Conservation (phyloP, 1,140 invertebrate genomes). For the Rhagoletis zephyria region DNA sequence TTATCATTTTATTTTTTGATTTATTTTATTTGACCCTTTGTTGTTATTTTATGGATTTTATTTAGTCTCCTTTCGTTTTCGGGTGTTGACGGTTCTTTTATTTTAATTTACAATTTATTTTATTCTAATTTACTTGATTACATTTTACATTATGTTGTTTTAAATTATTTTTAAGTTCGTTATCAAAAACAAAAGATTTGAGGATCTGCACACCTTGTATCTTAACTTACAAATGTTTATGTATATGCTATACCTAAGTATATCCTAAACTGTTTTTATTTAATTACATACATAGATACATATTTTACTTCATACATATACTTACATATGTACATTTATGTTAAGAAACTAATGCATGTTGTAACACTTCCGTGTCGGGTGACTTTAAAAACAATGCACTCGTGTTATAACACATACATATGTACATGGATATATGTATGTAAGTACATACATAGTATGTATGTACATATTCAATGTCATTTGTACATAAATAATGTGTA, state of each 20-base stretch:
- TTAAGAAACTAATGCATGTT: slow-evolving; percentile 20
- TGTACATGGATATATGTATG: neutral
- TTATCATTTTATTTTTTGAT: too few relatives aligned
- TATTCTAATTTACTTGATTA: neutral
- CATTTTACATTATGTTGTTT: neutral
- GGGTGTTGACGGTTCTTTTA: too few relatives aligned
- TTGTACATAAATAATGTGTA: neutral
- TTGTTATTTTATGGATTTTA: too few relatives aligned
- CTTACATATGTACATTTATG: too few relatives aligned
- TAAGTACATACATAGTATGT: neutral
- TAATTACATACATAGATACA: too few relatives aligned
- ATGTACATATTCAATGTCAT: slow-evolving; percentile 31
- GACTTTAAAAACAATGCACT: slow-evolving; percentile 21
- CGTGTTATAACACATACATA: neutral
- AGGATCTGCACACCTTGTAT: neutral
- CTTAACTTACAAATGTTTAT: neutral
- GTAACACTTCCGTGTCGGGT: slow-evolving; percentile 15
- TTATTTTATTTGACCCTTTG: too few relatives aligned
- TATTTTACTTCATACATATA: too few relatives aligned
- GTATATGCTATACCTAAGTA: neutral
- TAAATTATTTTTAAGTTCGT: neutral
- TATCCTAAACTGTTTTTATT: too few relatives aligned
- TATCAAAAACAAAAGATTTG: neutral
- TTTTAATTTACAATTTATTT: too few relatives aligned
- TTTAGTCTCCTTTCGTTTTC: too few relatives aligned